Evolutionary conservation across 2,113 vertebrate species (phyloP).

Genomic region (Periophthalmus modestus): DNA sequence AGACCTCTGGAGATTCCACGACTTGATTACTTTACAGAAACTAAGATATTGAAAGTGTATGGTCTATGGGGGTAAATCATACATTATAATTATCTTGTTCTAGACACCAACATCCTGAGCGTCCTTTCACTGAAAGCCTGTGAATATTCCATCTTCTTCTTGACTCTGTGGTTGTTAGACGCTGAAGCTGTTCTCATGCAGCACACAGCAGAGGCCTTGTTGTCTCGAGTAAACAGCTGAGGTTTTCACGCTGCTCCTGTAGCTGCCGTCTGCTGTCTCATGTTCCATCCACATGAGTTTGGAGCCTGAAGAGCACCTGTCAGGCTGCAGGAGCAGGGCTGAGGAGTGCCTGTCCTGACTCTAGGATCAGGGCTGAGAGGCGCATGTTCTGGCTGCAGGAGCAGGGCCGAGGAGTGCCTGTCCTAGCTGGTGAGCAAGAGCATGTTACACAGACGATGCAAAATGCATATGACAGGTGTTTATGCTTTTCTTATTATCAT

Average conservation of each 20-base stretch:
- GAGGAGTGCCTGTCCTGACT: background rate
- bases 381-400: too few relatives aligned
- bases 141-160: background rate
- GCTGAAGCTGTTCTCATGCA: background rate
- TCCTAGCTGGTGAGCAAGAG: background rate
- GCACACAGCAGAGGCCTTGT: background rate
- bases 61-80: background rate
- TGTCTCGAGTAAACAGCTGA: conserved; percentile 4
- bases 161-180: background rate
- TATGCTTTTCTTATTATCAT: too few relatives aligned
- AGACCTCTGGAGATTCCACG: too few relatives aligned
- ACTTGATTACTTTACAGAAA: too few relatives aligned
- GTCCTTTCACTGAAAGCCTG: background rate
- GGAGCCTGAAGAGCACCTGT: background rate
- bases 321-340: background rate
- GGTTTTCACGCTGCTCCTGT: conserved; percentile 1
- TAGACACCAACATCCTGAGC: background rate
- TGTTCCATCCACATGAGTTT: conserved; percentile 5
- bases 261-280: background rate
- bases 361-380: background rate
- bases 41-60: background rate
- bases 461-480: too few relatives aligned
- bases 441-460: background rate
- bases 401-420: too few relatives aligned
- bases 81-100: background rate